These are phyloP conservation scores for Whitmania pigra DNA, from an alignment of 1,140 invertebrate species.

Conservation along the genomic window DNA sequence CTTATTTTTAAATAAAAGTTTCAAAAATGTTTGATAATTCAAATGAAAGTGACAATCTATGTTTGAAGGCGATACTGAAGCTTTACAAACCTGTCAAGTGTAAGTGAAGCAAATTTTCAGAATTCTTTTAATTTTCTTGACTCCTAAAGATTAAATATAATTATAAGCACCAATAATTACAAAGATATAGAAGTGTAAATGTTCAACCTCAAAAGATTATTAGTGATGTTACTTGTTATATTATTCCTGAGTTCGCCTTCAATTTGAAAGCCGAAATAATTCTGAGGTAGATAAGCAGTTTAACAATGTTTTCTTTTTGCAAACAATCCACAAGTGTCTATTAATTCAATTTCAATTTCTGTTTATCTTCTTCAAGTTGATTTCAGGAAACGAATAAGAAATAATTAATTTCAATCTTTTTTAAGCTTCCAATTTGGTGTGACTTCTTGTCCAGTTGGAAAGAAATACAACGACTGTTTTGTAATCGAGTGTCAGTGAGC, in stretches of 20 bases:
- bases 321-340: background rate
- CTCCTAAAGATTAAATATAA: background rate
- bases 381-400: background rate
- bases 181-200: background rate
- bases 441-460: constrained; percentile 4
- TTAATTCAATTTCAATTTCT: background rate
- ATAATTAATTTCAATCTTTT: constrained; percentile 3
- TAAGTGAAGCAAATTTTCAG: background rate
- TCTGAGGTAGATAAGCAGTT: background rate
- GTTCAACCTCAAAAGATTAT: background rate
- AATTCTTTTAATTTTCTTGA: background rate
- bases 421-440: constrained; percentile 3
- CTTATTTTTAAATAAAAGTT: too few relatives aligned
- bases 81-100: too few relatives aligned
- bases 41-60: too few relatives aligned
- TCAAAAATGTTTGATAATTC: too few relatives aligned
- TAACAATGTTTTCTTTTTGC: background rate
- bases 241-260: background rate
- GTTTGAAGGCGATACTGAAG: background rate
- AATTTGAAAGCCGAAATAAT: background rate
- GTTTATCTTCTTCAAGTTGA: background rate
- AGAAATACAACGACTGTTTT: constrained; percentile 5
- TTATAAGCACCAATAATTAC: background rate
- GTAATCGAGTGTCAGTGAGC: background rate
- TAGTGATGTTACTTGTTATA: background rate